Percentiles rank a stretch among this genome's conserved stretches.
These are phyloP conservation scores for Malacoctenus gilli DNA, from an alignment of 2,797 vertebrate species.

Conservation along the genomic window DNA sequence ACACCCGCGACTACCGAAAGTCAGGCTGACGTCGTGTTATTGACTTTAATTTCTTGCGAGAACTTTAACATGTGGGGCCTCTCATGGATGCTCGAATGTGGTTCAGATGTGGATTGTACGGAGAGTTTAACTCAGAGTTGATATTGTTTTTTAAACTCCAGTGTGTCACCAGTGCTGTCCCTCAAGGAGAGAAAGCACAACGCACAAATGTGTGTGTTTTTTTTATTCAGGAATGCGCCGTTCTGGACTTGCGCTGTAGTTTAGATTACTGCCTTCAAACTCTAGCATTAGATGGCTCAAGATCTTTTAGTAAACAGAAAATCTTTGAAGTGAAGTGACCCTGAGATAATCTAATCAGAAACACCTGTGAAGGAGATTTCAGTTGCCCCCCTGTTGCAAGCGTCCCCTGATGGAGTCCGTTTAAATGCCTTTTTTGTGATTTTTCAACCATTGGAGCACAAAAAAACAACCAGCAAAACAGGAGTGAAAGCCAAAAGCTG, in stretches of 20 bases:
- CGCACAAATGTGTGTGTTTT: too few species aligned
- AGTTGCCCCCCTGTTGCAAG: too few species aligned
- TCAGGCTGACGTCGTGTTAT: constrained; percentile 16
- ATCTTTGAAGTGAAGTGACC: not conserved
- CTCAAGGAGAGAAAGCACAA: too few species aligned
- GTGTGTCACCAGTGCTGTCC: constrained; percentile 20
- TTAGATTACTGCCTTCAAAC: constrained; percentile 9
- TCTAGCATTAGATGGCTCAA: too few species aligned
- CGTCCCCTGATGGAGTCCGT: constrained; percentile 17
- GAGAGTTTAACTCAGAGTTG: constrained; percentile 35
- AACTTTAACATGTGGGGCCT: constrained; percentile 19
- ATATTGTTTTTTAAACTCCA: constrained; percentile 21
- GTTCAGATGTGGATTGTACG: too few species aligned
- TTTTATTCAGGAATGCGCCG: too few species aligned
- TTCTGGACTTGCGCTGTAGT: not conserved
- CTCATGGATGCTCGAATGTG: constrained; percentile 14
- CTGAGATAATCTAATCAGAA: not conserved
- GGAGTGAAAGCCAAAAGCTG: constrained; percentile 16
- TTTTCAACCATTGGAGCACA: constrained; percentile 25
- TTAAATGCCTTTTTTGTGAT: constrained; percentile 8
- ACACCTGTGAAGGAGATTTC: not conserved
- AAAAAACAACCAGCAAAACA: constrained; percentile 21
- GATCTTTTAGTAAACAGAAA: too few species aligned
- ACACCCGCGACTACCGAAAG: constrained; percentile 15
- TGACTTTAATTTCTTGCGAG: constrained; percentile 24